These are phyloP conservation scores for Unio pictorum DNA, from an alignment of 2,888 invertebrate genomes.

Conservation along the genomic window DNA sequence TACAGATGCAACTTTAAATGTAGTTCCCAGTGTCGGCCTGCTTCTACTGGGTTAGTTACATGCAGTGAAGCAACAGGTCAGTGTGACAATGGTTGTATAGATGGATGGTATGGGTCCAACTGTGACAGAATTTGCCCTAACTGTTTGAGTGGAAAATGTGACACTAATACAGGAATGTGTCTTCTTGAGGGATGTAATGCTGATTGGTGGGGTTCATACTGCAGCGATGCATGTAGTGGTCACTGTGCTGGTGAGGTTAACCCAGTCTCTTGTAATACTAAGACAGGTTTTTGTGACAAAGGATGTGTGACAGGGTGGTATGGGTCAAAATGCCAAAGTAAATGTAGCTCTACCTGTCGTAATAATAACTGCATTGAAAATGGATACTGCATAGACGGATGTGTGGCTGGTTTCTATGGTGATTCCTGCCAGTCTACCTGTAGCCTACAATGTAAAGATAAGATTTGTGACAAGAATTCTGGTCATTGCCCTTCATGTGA, in stretches of 20 bases:
- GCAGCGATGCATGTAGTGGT: too few relatives aligned
- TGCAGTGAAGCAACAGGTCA: too few relatives aligned
- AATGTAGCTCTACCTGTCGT: conserved; percentile 22
- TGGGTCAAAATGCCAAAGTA: conserved; percentile 11
- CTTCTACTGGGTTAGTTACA: too few relatives aligned
- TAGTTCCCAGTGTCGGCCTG: conserved; percentile 7
- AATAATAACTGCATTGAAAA: conserved; percentile 14
- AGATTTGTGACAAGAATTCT: conserved; percentile 14
- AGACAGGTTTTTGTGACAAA: conserved; percentile 15
- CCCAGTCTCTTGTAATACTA: too few relatives aligned
- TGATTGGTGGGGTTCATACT: too few relatives aligned
- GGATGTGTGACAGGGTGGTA: conserved; percentile 29
- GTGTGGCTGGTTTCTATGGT: conserved; percentile 13
- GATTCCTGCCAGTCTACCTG: conserved; percentile 15
- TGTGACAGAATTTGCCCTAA: too few relatives aligned
- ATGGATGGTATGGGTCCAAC: too few relatives aligned
- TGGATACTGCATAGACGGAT: conserved; percentile 16
- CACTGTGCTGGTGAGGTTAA: too few relatives aligned
- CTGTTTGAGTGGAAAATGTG: too few relatives aligned
- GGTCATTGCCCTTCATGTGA: conserved; percentile 28
- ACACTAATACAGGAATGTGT: too few relatives aligned
- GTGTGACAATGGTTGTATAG: too few relatives aligned
- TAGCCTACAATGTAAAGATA: conserved; percentile 20
- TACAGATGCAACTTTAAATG: conserved; percentile 14
- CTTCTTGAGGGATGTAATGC: too few relatives aligned